phyloP scores from a whole-genome alignment of 2,113 vertebrate species.

The Ploceus nigricollis region DNA sequence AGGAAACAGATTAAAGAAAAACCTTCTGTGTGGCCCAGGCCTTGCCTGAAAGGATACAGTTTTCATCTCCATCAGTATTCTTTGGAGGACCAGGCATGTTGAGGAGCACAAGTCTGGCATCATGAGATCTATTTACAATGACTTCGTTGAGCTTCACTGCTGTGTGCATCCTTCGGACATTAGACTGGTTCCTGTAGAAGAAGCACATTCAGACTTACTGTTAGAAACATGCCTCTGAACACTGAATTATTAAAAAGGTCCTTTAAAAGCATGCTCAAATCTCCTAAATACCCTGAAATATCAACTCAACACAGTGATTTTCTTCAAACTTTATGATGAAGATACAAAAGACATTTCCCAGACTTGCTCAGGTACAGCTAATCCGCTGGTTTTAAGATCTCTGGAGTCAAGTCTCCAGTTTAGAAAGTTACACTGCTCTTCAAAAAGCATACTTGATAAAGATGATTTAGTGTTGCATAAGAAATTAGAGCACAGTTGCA shows the following conservation, averaged over 20 bases:
- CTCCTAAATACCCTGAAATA: neutral
- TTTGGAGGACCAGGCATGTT: conserved; percentile 99
- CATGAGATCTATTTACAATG: conserved; percentile 93
- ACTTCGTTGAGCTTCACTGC: conserved; percentile 98
- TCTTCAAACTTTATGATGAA: neutral
- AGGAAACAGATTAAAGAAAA: neutral
- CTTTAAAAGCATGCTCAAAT: neutral
- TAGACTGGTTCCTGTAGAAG: conserved; percentile 86
- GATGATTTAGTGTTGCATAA: neutral
- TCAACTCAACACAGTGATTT: neutral
- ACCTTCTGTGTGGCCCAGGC: neutral
- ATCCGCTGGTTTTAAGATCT: neutral
- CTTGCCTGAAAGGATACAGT: conserved; percentile 89
- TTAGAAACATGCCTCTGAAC: neutral
- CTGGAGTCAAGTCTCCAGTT: neutral
- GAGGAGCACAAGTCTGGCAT: conserved; percentile 93
- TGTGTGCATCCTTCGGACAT: conserved; percentile 96
- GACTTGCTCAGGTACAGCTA: neutral
- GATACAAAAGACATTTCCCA: neutral
- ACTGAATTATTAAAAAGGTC: neutral
- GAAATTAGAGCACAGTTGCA: neutral
- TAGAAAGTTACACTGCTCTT: neutral
- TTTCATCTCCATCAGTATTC: conserved; percentile 92
- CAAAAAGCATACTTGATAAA: neutral
- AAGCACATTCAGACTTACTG: neutral